Evolutionary conservation across 2,888 invertebrate genomes (phyloP), one percentile per base, ranked within the genome.

Genomic region (Hyles lineata): DNA sequence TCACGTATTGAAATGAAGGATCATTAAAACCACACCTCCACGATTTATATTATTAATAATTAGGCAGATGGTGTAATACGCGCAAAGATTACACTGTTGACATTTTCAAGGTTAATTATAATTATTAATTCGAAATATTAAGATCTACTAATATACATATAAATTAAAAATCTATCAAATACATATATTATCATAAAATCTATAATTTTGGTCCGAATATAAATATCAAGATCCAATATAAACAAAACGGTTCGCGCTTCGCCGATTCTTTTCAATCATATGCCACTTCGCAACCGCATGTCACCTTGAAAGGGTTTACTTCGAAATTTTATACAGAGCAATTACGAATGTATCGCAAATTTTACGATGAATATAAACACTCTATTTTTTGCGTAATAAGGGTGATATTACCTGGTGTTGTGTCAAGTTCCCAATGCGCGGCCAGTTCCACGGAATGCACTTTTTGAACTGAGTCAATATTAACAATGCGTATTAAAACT

Each of bases 231-330:
- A 23, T 67, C 67, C 23, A 43, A 50, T 21, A 23, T 23, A 9
- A 23, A 3, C 23, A 23, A 7, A 50, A 23, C 43, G 67, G 23
- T n/a, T 67, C 67, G 50, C 67, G 67, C 67, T 67, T 67, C 50
- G 23, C 67, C 50, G 43, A 67, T 23, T 67, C 43, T 67, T 23
- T 67, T 50, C 67, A 43, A 67, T 50, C 67, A 43, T 74, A 79
- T 74, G 70, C 77, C 79, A 76, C 82, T 81, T 80, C 72, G 79
- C 79, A 87, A 87, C 85, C 72, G 74, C 76, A 74, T 72, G 76
- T 82, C 77, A 83, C 90, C 90, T 90, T 89, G 89, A 83, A 84
- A 87, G 82, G 80, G 83, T 84, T 81, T 79, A 80, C 83, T 82
- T 79, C 58, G 77, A 79, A 75, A 86, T 86, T 86, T 85, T 85